A percentile compares a stretch with the other conserved stretches of the same genome.
phyloP scores from a whole-genome alignment of 35 echinoderm and acorn worm genomes.

The Lytechinus pictus region DNA sequence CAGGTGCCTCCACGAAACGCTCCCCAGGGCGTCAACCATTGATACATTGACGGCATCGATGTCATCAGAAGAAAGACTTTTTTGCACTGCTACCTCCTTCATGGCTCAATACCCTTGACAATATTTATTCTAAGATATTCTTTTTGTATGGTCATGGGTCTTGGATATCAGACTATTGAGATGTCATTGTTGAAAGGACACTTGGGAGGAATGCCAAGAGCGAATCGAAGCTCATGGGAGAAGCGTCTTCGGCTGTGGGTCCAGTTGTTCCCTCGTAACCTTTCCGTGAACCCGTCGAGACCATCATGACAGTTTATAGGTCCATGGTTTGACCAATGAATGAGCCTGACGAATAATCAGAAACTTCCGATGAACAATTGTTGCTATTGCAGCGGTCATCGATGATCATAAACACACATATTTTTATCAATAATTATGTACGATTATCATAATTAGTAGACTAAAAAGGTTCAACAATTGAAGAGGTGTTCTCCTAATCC shows the following conservation, averaged over 20 bases:
- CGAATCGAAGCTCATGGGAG: not conserved
- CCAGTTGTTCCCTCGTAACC: not conserved
- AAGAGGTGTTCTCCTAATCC: too few relatives aligned
- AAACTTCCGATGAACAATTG: too few relatives aligned
- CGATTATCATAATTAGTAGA: too few relatives aligned
- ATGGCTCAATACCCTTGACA: not conserved
- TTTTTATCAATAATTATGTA: too few relatives aligned
- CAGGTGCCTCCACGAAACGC: not conserved
- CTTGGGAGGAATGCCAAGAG: not conserved
- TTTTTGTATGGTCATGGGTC: not conserved
- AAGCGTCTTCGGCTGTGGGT: not conserved
- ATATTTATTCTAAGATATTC: not conserved
- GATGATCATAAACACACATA: too few relatives aligned
- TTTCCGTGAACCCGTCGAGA: not conserved
- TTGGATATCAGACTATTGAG: not conserved
- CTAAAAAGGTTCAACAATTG: too few relatives aligned
- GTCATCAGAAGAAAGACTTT: not conserved
- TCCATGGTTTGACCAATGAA: not conserved
- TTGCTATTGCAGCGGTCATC: too few relatives aligned
- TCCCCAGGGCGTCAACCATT: not conserved
- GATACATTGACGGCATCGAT: not conserved
- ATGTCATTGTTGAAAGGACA: not conserved
- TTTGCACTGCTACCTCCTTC: not conserved
- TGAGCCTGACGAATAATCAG: too few relatives aligned
- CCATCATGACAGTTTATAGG: not conserved